A percentile compares a stretch with the other conserved stretches of the same genome.
Evolutionary conservation across 53 echinoderm and acorn worm genomes (phyloP).

Genomic region (Henricia sp.): DNA sequence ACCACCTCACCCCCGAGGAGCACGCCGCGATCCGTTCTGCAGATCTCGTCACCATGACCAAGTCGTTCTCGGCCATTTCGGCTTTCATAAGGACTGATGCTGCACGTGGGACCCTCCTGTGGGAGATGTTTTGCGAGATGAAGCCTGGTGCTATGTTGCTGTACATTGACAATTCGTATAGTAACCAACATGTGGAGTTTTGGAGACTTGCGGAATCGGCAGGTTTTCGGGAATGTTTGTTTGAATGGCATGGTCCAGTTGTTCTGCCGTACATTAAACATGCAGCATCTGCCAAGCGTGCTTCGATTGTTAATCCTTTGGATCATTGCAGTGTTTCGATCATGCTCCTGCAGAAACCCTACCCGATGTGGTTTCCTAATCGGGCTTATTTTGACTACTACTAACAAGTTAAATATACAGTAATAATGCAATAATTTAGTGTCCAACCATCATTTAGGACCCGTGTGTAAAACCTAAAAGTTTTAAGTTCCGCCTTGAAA

Average conservation of each 20-base stretch:
- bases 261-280: too few species aligned
- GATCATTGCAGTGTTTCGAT: neutral
- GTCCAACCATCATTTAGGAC: too few species aligned
- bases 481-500: too few species aligned
- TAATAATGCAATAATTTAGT: too few species aligned
- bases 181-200: too few species aligned
- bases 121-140: neutral
- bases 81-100: neutral
- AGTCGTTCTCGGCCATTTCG: neutral
- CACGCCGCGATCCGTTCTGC: neutral
- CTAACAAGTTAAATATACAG: neutral
- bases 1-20: neutral
- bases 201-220: too few species aligned
- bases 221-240: too few species aligned
- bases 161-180: slow-evolving; percentile 4
- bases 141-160: neutral
- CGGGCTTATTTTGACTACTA: neutral
- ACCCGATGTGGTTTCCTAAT: neutral
- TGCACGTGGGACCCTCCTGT: neutral
- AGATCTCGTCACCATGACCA: neutral
- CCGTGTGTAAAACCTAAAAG: too few species aligned
- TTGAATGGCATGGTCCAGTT: too few species aligned
- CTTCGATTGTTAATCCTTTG: too few species aligned
- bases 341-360: neutral
- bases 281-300: too few species aligned